Percentiles rank a stretch among this genome's conserved stretches.
phyloP scores from a whole-genome alignment of 2,797 vertebrate genomes.

The Podargus strigoides region DNA sequence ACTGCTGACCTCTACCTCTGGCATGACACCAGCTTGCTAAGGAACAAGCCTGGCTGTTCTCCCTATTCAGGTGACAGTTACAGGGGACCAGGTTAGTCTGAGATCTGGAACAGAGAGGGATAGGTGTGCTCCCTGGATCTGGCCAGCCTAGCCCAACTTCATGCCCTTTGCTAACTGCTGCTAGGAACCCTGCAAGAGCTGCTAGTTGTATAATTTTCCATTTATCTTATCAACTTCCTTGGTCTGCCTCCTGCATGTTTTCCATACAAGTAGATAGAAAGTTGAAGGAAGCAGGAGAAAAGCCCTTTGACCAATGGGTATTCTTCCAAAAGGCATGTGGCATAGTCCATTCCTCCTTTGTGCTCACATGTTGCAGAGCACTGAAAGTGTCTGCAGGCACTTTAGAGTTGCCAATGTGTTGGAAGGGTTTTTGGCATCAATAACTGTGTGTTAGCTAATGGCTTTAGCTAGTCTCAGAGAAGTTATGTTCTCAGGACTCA shows the following conservation, averaged over 20 bases:
- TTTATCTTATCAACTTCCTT: background rate
- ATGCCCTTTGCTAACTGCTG: background rate
- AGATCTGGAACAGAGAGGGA: background rate
- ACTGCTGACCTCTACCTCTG: background rate
- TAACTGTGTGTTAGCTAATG: background rate
- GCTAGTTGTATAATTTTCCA: accelerated
- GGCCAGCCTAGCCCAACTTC: background rate
- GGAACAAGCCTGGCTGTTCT: background rate
- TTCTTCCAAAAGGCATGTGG: background rate
- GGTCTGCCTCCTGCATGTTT: background rate
- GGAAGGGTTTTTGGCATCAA: background rate
- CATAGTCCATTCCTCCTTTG: background rate
- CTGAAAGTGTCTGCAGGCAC: background rate
- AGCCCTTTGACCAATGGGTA: background rate
- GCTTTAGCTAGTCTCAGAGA: background rate
- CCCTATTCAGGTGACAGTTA: background rate
- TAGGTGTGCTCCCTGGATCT: background rate
- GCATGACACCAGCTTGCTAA: background rate
- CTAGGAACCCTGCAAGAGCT: background rate
- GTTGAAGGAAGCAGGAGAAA: background rate
- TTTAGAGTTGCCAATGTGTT: background rate
- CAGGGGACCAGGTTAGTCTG: background rate
- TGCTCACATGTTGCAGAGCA: accelerated
- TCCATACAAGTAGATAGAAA: background rate
- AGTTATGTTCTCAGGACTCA: background rate